Percentiles rank a stretch among this genome's conserved stretches.
phyloP scores from a whole-genome alignment of 1,140 invertebrate species.

The Zaprionus tsacasi region DNA sequence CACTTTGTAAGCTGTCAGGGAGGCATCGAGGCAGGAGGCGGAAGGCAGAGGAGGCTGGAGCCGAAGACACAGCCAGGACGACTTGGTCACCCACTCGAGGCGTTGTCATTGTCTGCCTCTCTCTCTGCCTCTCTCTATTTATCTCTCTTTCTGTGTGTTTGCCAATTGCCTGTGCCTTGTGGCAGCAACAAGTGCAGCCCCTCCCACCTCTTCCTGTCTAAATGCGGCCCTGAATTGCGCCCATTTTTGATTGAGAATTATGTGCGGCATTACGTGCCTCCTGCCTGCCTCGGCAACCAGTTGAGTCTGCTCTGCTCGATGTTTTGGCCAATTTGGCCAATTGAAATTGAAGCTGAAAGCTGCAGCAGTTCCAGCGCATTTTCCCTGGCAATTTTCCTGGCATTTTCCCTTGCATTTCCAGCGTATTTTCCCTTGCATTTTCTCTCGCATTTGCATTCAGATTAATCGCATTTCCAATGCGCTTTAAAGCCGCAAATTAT shows the following conservation, averaged over 20 bases:
- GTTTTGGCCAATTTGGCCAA: background rate
- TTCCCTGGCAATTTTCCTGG: background rate
- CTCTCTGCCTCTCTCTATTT: background rate
- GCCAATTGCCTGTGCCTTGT: background rate
- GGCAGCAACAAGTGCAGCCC: constrained; percentile 30
- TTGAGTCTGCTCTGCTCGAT: background rate
- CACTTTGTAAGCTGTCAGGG: constrained; percentile 80
- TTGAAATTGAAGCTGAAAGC: background rate
- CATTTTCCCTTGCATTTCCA: background rate
- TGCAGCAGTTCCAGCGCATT: background rate
- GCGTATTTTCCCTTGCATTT: constrained; percentile 36
- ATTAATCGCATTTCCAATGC: constrained; percentile 69
- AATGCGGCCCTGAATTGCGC: constrained; percentile 6
- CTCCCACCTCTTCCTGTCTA: background rate
- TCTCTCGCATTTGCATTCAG: constrained; percentile 55
- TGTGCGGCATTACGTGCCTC: constrained; percentile 16
- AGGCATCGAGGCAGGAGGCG: constrained; percentile 1
- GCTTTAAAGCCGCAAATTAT: constrained; percentile 71
- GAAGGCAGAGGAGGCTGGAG: background rate
- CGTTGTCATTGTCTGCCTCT: constrained; percentile 24
- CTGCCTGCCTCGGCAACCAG: background rate
- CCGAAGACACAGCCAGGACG: constrained; percentile 4
- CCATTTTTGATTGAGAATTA: constrained; percentile 68
- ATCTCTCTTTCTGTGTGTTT: background rate
- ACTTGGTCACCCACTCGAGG: constrained; percentile 38